phyloP scores from a whole-genome alignment of 2,888 invertebrate genomes.

The Helicoverpa assulta region DNA sequence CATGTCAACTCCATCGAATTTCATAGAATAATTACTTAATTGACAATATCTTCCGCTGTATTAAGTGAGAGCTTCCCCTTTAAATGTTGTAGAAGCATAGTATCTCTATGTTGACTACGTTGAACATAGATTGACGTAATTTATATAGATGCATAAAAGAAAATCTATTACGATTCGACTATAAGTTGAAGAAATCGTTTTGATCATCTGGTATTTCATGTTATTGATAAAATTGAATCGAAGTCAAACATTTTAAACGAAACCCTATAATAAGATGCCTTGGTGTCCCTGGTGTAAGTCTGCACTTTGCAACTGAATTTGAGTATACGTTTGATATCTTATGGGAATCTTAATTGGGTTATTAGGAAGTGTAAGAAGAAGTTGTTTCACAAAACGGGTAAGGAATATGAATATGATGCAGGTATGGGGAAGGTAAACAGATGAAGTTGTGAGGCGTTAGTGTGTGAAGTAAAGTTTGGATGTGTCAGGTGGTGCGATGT shows the following conservation, averaged over 20 bases:
- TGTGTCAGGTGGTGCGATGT: constrained; percentile 45
- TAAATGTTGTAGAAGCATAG: no score
- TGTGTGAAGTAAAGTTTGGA: constrained; percentile 47
- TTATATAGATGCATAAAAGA: no score
- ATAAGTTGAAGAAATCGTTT: no score
- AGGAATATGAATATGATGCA: constrained; percentile 3
- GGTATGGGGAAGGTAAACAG: not conserved
- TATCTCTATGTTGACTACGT: no score
- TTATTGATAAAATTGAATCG: not conserved
- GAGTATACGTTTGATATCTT: constrained; percentile 26
- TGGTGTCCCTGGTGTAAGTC: not conserved
- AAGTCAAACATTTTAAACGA: not conserved
- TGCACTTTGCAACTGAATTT: constrained; percentile 23
- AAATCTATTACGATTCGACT: no score
- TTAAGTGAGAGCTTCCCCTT: no score
- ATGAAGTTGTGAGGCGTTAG: constrained; percentile 27
- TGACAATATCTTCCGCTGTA: no score
- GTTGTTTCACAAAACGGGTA: not conserved
- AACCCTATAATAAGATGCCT: not conserved
- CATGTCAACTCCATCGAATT: no score
- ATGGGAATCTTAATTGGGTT: constrained; percentile 19
- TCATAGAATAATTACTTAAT: no score
- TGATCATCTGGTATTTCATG: no score
- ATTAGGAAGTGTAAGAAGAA: constrained; percentile 11
- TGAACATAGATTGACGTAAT: no score